phyloP scores from a whole-genome alignment of 1,140 invertebrate genomes.

The Latrodectus geometricus region DNA sequence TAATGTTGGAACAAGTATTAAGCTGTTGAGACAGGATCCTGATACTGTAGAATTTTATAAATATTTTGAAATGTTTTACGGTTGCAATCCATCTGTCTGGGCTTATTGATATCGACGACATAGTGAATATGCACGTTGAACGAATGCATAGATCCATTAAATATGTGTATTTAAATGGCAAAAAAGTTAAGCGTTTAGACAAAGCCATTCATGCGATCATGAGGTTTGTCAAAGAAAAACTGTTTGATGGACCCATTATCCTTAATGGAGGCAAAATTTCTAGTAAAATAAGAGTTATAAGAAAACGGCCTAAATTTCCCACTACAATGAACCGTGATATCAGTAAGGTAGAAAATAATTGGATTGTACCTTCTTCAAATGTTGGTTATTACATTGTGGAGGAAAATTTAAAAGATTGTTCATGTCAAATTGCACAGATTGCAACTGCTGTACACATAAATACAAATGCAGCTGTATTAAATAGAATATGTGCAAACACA shows the following conservation, averaged over 20 bases:
- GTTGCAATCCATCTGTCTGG: too few relatives aligned
- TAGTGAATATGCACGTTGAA: conserved; percentile 6
- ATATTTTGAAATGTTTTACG: not conserved
- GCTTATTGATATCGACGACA: not conserved
- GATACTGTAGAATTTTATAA: not conserved
- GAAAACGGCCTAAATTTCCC: not conserved
- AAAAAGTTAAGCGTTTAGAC: too few relatives aligned
- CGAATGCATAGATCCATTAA: not conserved
- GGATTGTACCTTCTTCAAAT: not conserved
- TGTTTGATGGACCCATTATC: not conserved
- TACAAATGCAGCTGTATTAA: not conserved
- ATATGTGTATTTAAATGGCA: not conserved
- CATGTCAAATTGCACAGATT: too few relatives aligned
- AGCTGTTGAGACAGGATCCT: not conserved
- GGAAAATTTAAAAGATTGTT: not conserved
- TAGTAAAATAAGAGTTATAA: not conserved
- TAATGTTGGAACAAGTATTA: not conserved
- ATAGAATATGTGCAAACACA: conserved; percentile 19
- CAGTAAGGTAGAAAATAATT: not conserved
- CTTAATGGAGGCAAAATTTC: not conserved
- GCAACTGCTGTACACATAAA: not conserved
- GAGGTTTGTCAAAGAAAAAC: too few relatives aligned
- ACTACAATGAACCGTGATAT: not conserved
- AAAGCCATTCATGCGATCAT: too few relatives aligned
- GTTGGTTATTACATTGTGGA: not conserved